These are phyloP conservation scores for Salarias fasciatus DNA, from an alignment of 2,797 vertebrate species.

Conservation along the genomic window DNA sequence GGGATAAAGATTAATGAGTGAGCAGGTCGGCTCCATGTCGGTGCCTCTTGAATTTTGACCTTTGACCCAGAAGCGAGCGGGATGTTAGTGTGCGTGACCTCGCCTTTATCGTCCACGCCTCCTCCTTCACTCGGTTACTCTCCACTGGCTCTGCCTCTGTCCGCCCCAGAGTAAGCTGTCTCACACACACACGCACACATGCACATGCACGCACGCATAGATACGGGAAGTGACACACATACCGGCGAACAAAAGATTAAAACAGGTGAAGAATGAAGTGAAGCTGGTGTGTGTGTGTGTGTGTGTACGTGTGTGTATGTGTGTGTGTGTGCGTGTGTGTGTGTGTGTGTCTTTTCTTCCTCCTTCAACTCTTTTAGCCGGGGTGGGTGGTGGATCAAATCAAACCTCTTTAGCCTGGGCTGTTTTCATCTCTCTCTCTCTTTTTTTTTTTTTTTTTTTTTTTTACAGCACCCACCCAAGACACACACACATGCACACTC, in stretches of 20 bases:
- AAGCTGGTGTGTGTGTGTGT: conserved; percentile 40
- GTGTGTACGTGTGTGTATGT: conserved; percentile 28
- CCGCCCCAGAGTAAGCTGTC: conserved; percentile 63
- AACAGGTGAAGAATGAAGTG: conserved; percentile 60
- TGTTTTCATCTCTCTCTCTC: conserved; percentile 68
- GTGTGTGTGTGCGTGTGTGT: conserved; percentile 16
- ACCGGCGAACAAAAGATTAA: no score
- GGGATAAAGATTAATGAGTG: conserved; percentile 62
- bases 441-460: conserved; percentile 3
- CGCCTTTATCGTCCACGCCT: conserved; percentile 41
- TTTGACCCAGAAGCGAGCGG: conserved; percentile 65
- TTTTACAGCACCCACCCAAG: conserved; percentile 48
- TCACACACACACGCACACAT: conserved; percentile 33
- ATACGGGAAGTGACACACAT: conserved; percentile 39
- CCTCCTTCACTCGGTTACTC: conserved; percentile 41
- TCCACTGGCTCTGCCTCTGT: conserved; percentile 45
- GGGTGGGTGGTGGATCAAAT: conserved; percentile 75
- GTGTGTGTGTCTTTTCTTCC: conserved; percentile 37
- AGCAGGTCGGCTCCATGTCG: conserved; percentile 42
- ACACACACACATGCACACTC: conserved; percentile 37
- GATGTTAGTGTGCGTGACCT: conserved; percentile 68
- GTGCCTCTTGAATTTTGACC: conserved; percentile 69
- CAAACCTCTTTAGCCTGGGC: conserved; percentile 67
- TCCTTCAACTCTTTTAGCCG: conserved; percentile 59
- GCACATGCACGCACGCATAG: conserved; percentile 25